These are phyloP conservation scores for Pseudochirops corinnae DNA, from an alignment of 2,797 vertebrate species.

Conservation along the genomic window DNA sequence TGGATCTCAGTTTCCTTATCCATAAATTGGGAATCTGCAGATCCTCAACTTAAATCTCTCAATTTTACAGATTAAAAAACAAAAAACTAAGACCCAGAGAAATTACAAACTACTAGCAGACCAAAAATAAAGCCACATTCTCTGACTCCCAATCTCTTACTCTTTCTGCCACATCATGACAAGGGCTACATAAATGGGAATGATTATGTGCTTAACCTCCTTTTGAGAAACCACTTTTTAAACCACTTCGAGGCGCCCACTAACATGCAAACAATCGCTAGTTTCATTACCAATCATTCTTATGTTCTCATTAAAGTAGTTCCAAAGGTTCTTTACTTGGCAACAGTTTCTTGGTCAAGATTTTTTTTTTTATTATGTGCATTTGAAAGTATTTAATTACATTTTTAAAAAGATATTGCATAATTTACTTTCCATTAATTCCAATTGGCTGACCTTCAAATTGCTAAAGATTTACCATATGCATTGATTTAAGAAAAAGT, in stretches of 20 bases:
- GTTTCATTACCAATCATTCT: background rate
- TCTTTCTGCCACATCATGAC: background rate
- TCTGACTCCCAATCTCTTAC: background rate
- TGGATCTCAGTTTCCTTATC: background rate
- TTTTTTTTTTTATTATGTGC: background rate
- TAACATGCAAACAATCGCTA: background rate
- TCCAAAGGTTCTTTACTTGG: background rate
- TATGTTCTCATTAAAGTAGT: background rate
- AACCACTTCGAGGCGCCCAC: background rate
- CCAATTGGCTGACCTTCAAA: background rate
- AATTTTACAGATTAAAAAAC: background rate
- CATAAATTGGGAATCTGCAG: background rate
- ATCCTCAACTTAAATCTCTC: background rate
- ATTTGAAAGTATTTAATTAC: conserved; percentile 6
- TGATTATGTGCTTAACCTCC: background rate
- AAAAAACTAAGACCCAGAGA: background rate
- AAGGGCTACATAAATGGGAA: background rate
- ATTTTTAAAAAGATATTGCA: background rate
- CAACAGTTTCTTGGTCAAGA: background rate
- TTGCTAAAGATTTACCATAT: background rate
- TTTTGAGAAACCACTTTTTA: background rate
- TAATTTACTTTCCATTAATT: background rate
- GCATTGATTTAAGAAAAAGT: background rate
- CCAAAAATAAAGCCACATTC: background rate
- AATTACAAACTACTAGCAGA: background rate